Evolutionary conservation across 2,113 vertebrate species (phyloP).

Genomic region (Triplophysa dalaica): DNA sequence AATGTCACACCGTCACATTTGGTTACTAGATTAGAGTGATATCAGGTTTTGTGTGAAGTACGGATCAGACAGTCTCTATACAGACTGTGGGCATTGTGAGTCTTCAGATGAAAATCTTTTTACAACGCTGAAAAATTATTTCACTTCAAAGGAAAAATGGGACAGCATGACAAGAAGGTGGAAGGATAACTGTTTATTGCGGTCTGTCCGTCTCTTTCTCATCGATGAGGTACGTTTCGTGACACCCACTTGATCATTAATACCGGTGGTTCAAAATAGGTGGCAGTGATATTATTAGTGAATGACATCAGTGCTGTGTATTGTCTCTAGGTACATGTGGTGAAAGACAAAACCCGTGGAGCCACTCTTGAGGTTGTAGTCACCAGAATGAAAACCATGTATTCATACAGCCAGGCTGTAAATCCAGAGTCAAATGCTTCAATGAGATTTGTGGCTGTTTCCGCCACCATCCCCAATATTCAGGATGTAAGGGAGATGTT

Average conservation of each 20-base stretch:
- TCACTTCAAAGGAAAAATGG: conserved; percentile 89
- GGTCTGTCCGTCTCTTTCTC: conserved; percentile 89
- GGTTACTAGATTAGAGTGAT: no score
- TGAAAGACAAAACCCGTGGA: conserved; percentile 91
- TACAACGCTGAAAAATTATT: not conserved
- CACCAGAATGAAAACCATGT: conserved; percentile 95
- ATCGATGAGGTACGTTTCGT: conserved; percentile 86
- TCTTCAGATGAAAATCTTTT: not conserved
- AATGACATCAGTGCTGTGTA: not conserved
- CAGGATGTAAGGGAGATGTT: conserved; percentile 81
- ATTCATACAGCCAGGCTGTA: conserved; percentile 70
- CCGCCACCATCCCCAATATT: conserved; percentile 94
- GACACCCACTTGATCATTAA: not conserved
- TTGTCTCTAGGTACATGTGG: conserved; percentile 82
- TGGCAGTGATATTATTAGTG: not conserved
- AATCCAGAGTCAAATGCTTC: conserved; percentile 63
- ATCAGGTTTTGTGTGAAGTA: no score
- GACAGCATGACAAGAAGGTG: conserved; percentile 98
- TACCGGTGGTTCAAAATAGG: not conserved
- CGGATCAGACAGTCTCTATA: not conserved
- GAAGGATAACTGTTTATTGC: conserved; percentile 90
- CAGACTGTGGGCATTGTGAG: no score
- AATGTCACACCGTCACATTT: no score
- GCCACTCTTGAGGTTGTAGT: conserved; percentile 96
- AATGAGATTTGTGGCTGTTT: conserved; percentile 92